These are phyloP conservation scores for Calephelis perditalis DNA, from an alignment of 2,888 invertebrate genomes.

Conservation along the genomic window DNA sequence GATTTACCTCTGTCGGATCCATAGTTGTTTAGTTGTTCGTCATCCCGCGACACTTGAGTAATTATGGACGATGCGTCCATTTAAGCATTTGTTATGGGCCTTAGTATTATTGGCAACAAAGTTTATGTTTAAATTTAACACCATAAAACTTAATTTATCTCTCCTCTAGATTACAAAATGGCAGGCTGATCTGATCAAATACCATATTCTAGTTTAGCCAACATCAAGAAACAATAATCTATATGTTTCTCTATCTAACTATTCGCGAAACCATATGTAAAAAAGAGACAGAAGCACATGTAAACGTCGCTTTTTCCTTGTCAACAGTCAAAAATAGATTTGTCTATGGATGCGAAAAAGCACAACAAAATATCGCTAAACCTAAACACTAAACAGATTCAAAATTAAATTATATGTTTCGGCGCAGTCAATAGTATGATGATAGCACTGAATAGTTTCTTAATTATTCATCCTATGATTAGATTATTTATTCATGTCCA, in stretches of 20 bases:
- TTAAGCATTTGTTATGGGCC: slow-evolving; percentile 78
- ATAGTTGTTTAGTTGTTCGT: slow-evolving; percentile 95
- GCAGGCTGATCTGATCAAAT: slow-evolving; percentile 71
- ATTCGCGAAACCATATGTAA: slow-evolving; percentile 16
- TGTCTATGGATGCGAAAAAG: slow-evolving; percentile 1
- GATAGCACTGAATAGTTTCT: no score
- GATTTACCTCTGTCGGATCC: slow-evolving; percentile 94
- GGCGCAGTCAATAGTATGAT: no score
- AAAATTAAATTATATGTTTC: no score
- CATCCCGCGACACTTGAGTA: slow-evolving; percentile 98
- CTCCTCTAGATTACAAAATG: slow-evolving; percentile 78
- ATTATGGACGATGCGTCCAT: slow-evolving; percentile 99
- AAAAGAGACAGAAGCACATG: slow-evolving; percentile 28
- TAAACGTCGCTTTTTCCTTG: slow-evolving; percentile 2
- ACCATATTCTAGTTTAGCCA: slow-evolving; percentile 62
- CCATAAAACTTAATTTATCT: slow-evolving; percentile 79
- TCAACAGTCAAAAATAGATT: slow-evolving; percentile 48
- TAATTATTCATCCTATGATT: no score
- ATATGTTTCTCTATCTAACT: slow-evolving; percentile 38
- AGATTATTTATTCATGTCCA: no score
- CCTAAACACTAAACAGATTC: no score
- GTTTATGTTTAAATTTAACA: slow-evolving; percentile 72
- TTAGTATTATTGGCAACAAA: slow-evolving; percentile 71
- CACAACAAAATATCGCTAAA: no score
- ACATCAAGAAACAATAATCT: slow-evolving; percentile 44